These are phyloP conservation scores for Scartelaos histophorus DNA, from an alignment of 2,113 vertebrate genomes.

Conservation along the genomic window DNA sequence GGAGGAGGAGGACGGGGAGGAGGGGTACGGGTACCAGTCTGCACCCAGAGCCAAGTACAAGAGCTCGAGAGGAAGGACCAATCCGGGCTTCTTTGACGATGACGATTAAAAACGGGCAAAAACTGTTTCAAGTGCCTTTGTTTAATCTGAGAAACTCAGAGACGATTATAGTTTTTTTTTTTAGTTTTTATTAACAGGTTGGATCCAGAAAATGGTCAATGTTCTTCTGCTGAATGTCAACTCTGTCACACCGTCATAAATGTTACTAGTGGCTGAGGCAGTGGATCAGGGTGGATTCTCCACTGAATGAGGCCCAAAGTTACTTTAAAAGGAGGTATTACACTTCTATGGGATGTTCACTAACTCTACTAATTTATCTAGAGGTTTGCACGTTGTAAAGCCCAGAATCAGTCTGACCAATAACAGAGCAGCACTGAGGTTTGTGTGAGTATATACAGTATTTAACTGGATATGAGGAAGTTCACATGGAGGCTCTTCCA, in stretches of 20 bases:
- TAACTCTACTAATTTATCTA: no score
- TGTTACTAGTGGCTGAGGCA: no score
- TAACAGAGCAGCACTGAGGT: no score
- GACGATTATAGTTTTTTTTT: not conserved
- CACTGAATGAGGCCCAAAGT: not conserved
- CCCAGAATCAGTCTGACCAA: no score
- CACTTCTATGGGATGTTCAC: no score
- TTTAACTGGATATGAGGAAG: no score
- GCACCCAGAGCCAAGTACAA: conserved; percentile 21
- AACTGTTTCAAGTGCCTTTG: not conserved
- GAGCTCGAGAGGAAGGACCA: conserved; percentile 45
- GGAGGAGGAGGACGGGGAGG: conserved; percentile 18
- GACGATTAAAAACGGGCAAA: conserved; percentile 26
- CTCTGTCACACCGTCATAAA: no score
- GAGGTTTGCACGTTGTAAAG: no score
- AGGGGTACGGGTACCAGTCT: conserved; percentile 59
- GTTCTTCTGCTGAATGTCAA: not conserved
- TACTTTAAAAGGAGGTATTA: not conserved
- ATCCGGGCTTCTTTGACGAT: conserved; percentile 56
- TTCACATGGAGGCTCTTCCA: no score
- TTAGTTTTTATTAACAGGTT: not conserved
- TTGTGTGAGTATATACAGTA: no score
- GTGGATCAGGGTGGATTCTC: not conserved
- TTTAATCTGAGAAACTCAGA: not conserved
- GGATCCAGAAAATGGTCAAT: not conserved